A percentile compares a stretch with the other conserved stretches of the same genome.
These are phyloP conservation scores for Drosophila monieri DNA, from an alignment of 2,888 invertebrate species.

Conservation along the genomic window DNA sequence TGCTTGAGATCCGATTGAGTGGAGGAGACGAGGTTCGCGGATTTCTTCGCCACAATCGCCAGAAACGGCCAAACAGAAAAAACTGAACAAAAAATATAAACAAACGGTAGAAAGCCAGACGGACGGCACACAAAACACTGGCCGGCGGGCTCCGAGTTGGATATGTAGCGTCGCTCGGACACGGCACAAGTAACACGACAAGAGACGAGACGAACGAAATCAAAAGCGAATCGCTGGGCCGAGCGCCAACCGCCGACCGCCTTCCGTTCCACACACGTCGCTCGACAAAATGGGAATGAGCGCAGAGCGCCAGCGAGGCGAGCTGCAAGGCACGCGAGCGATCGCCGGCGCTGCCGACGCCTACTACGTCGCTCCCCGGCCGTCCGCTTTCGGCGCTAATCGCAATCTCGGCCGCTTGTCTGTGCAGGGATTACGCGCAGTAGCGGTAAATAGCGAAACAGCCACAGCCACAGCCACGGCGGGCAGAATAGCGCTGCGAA, in stretches of 20 bases:
- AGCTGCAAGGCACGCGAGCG: constrained; percentile 54
- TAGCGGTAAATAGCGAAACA: constrained; percentile 10
- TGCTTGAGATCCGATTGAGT: neutral
- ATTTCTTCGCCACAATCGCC: neutral
- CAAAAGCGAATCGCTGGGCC: constrained; percentile 20
- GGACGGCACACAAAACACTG: neutral
- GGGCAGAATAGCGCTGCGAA: constrained; percentile 1
- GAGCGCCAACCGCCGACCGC: constrained; percentile 24
- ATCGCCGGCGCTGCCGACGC: constrained; percentile 17
- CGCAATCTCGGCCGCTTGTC: constrained; percentile 21
- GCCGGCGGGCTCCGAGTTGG: neutral
- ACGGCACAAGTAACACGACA: constrained; percentile 1
- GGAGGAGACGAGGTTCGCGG: neutral
- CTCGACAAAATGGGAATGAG: constrained; percentile 75
- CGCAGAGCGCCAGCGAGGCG: constrained; percentile 35
- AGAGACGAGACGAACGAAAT: constrained; percentile 1
- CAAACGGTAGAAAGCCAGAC: neutral
- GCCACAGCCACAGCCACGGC: constrained; percentile 2
- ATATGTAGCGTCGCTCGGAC: neutral
- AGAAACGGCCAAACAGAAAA: neutral
- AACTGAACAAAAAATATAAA: neutral
- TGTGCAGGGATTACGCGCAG: constrained; percentile 57
- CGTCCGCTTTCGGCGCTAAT: neutral
- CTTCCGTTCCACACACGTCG: constrained; percentile 50
- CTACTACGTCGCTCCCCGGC: neutral